Conservation (phyloP, 2,113 vertebrate genomes). For the Mus musculus region DNA sequence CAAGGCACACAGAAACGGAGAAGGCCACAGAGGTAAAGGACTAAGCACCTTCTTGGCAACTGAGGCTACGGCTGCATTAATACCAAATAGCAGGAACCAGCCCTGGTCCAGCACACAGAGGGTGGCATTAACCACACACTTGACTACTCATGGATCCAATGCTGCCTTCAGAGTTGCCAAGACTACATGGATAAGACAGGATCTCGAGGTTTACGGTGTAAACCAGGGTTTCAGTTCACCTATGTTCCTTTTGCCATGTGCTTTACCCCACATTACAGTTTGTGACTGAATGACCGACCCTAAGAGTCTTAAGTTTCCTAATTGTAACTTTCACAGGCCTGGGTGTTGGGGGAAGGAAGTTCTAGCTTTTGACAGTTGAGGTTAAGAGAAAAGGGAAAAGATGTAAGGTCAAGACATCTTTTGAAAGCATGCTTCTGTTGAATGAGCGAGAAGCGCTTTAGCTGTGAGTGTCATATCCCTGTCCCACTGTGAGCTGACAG, state of each 20-base stretch:
- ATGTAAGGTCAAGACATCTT: not conserved
- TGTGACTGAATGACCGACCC: not conserved
- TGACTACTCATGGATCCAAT: not conserved
- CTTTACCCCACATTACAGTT: not conserved
- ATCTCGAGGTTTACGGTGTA: not conserved
- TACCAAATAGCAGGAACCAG: not conserved
- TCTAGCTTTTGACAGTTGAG: not conserved
- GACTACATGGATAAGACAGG: not conserved
- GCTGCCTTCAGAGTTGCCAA: not conserved
- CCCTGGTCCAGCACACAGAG: not conserved
- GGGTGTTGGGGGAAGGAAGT: not conserved
- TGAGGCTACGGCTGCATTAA: not conserved
- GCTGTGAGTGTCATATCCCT: not conserved
- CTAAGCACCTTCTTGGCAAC: not conserved
- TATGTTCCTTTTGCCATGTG: not conserved
- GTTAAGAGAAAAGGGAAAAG: not conserved
- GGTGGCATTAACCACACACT: not conserved
- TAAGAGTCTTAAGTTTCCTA: not conserved
- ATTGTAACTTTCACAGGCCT: not conserved
- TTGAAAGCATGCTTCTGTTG: not conserved
- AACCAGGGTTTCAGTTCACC: not conserved
- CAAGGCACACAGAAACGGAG: not conserved
- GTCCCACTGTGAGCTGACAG: not conserved
- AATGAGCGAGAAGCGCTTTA: not conserved
- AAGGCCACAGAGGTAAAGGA: not conserved